Conservation (phyloP, 2,888 invertebrate species). For the Gastrophysa polygoni region DNA sequence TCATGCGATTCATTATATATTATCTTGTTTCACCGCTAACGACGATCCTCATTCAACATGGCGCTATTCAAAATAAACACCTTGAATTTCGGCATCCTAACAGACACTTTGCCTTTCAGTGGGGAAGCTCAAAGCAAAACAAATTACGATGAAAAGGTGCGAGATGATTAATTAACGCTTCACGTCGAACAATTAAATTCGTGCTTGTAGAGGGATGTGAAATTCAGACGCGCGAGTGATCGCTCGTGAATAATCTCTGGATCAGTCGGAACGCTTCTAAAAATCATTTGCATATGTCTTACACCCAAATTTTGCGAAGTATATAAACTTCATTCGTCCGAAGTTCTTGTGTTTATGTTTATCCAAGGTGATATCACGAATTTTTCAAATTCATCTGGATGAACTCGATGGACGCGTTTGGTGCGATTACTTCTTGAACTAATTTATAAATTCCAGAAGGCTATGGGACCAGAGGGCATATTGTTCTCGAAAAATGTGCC, state of each 20-base stretch:
- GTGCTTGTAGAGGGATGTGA: constrained; percentile 10
- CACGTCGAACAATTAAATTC: constrained; percentile 35
- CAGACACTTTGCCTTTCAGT: constrained; percentile 31
- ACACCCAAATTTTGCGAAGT: too few relatives aligned
- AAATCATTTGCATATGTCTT: background rate
- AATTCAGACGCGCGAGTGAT: background rate
- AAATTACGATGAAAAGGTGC: constrained; percentile 35
- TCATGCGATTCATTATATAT: background rate
- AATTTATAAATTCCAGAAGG: too few relatives aligned
- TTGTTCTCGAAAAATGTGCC: too few relatives aligned
- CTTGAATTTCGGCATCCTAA: constrained; percentile 23
- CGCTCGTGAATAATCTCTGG: background rate
- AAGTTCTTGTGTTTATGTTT: too few relatives aligned
- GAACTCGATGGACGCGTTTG: too few relatives aligned
- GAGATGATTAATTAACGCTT: constrained; percentile 40
- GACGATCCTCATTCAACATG: constrained; percentile 10
- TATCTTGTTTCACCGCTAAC: background rate
- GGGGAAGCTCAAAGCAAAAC: constrained; percentile 31
- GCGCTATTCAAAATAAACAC: constrained; percentile 29
- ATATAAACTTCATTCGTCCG: too few relatives aligned
- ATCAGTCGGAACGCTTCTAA: background rate
- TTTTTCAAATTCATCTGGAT: too few relatives aligned
- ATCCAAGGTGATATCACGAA: too few relatives aligned
- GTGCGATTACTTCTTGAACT: too few relatives aligned
- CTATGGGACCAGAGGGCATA: too few relatives aligned